Conservation (phyloP, 2,888 invertebrate species). For the Drosophila histrio region DNA sequence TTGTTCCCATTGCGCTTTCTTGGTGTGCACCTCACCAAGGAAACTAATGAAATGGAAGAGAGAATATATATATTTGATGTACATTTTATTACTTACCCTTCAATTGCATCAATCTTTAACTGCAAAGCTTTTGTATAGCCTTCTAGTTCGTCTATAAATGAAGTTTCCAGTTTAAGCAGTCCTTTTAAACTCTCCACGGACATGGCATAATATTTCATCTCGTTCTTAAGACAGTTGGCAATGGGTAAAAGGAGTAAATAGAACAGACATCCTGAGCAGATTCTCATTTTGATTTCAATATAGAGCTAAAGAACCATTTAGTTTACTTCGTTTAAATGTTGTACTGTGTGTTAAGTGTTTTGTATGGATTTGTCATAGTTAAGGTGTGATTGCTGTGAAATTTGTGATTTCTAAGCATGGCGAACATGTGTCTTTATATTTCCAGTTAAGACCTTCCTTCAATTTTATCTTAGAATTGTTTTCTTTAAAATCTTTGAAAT, state of each 20-base stretch:
- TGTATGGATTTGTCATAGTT: background rate
- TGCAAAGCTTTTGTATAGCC: conserved; percentile 11
- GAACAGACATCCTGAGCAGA: background rate
- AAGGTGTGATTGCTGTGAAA: background rate
- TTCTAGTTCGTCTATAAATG: conserved; percentile 22
- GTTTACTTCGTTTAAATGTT: background rate
- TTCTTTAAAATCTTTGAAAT: too few relatives aligned
- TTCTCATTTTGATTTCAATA: conserved; percentile 10
- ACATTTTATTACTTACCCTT: conserved; percentile 16
- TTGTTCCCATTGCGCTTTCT: background rate
- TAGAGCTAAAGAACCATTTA: background rate
- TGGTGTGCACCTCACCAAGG: conserved; percentile 12
- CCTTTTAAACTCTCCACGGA: conserved; percentile 19
- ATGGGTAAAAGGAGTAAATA: background rate
- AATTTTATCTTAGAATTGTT: background rate
- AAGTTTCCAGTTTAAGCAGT: conserved; percentile 9
- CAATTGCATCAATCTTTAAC: conserved; percentile 28
- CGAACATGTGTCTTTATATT: background rate
- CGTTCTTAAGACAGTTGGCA: background rate
- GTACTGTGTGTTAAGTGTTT: background rate
- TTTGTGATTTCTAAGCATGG: background rate
- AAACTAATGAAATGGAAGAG: conserved; percentile 19
- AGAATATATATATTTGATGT: background rate
- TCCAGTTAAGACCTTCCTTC: background rate
- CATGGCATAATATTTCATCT: conserved; percentile 7